These are phyloP conservation scores for Cisticola juncidis DNA, from an alignment of 2,113 vertebrate species.

Conservation along the genomic window DNA sequence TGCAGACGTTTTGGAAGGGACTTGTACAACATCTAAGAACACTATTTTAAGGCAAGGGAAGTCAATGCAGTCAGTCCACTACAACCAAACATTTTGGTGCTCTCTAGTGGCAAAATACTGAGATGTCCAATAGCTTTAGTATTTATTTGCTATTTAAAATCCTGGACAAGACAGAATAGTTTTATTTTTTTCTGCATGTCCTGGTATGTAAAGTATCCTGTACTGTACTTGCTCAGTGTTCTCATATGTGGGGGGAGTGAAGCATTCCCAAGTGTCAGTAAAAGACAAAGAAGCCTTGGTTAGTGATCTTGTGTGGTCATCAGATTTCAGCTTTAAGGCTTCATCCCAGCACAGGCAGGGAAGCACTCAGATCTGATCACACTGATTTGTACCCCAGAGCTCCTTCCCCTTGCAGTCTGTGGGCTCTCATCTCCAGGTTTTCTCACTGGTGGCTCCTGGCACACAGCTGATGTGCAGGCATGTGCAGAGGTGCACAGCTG, in stretches of 20 bases:
- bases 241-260: not conserved
- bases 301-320: not conserved
- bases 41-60: not conserved
- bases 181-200: not conserved
- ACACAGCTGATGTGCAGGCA: not conserved
- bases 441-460: not conserved
- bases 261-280: not conserved
- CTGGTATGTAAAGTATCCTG: not conserved
- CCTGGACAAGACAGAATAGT: not conserved
- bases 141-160: not conserved
- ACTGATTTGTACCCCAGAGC: not conserved
- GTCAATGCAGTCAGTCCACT: not conserved
- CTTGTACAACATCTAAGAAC: not conserved
- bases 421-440: not conserved
- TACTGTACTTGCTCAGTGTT: not conserved
- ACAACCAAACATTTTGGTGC: constrained; percentile 74
- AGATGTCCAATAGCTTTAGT: not conserved
- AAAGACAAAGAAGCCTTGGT: not conserved
- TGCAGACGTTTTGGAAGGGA: not conserved
- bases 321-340: not conserved
- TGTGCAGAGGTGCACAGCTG: accelerated
- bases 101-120: constrained; percentile 73
- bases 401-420: not conserved
- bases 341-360: not conserved
- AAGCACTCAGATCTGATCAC: not conserved